These are phyloP conservation scores for Theristicus caerulescens DNA, from an alignment of 2,113 vertebrate species.

Conservation along the genomic window DNA sequence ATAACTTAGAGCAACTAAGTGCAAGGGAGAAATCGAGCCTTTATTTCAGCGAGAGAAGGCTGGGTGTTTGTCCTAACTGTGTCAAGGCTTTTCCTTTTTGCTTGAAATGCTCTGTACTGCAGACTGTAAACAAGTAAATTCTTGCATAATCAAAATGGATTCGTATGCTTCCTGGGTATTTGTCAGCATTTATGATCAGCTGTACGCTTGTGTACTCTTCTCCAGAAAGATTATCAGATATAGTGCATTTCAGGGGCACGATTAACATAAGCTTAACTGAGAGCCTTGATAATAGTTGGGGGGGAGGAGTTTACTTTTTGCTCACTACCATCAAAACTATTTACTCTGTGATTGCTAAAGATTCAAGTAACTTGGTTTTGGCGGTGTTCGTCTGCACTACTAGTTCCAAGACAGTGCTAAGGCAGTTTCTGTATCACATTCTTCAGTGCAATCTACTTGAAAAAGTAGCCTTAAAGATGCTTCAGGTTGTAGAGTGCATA, in stretches of 20 bases:
- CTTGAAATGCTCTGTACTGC: not conserved
- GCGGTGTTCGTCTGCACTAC: rapidly evolving
- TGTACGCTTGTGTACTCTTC: not conserved
- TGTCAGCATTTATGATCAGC: not conserved
- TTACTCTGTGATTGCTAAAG: not conserved
- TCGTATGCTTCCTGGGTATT: not conserved
- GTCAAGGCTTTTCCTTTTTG: not conserved
- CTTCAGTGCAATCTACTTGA: not conserved
- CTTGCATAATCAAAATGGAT: not conserved
- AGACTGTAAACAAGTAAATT: not conserved
- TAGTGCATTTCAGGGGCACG: rapidly evolving
- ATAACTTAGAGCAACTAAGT: rapidly evolving
- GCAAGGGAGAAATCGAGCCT: not conserved
- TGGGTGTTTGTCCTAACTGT: not conserved
- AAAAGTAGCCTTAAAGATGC: not conserved
- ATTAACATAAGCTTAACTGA: not conserved
- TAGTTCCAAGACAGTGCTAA: not conserved
- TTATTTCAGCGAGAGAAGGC: not conserved
- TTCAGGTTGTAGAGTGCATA: not conserved
- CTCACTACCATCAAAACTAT: no score
- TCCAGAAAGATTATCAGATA: no score
- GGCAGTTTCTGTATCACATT: rapidly evolving
- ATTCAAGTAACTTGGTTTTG: rapidly evolving
- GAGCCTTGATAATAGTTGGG: rapidly evolving
- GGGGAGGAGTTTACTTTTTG: rapidly evolving